These are phyloP conservation scores for Drosophila burlai DNA, from an alignment of 1,140 invertebrate genomes.

Conservation along the genomic window DNA sequence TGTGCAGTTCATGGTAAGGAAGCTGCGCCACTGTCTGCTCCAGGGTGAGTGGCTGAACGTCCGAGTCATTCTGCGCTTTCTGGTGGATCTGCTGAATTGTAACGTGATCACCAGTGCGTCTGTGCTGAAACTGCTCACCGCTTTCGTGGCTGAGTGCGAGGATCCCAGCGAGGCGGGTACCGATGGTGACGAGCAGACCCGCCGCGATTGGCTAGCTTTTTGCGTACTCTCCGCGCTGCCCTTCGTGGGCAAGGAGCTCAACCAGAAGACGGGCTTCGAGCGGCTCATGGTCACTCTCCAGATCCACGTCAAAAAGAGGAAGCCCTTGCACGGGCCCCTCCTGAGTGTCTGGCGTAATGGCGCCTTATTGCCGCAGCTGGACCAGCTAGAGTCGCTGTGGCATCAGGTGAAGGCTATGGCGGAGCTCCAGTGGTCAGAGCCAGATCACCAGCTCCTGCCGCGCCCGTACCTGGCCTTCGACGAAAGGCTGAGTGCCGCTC, in stretches of 20 bases:
- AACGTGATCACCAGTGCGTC: conserved; percentile 97
- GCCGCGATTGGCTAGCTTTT: conserved; percentile 97
- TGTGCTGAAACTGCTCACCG: conserved; percentile 94
- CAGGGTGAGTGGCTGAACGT: conserved; percentile 94
- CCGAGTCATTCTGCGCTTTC: conserved; percentile 93
- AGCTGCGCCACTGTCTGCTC: conserved; percentile 95
- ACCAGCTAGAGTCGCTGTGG: conserved; percentile 99
- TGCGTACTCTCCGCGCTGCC: conserved; percentile 96
- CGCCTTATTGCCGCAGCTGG: conserved; percentile 94
- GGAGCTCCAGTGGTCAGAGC: conserved; percentile 96
- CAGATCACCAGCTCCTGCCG: conserved; percentile 91
- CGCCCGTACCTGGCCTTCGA: conserved; percentile 98
- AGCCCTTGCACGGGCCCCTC: conserved; percentile 95
- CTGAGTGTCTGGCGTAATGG: conserved; percentile 88
- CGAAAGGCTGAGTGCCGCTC: conserved; percentile 95
- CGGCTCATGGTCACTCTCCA: conserved; percentile 95
- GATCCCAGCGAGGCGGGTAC: conserved; percentile 87
- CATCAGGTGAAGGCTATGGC: conserved; percentile 95
- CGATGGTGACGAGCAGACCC: conserved; percentile 86
- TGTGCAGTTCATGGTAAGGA: conserved; percentile 95
- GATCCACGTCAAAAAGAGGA: conserved; percentile 96
- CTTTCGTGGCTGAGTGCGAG: conserved; percentile 96
- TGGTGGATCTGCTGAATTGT: conserved; percentile 98
- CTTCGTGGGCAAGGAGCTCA: conserved; percentile 97
- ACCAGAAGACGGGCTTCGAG: conserved; percentile 97